These are phyloP conservation scores for Poecilia velifera DNA, from an alignment of 2,797 vertebrate species.

Conservation along the genomic window DNA sequence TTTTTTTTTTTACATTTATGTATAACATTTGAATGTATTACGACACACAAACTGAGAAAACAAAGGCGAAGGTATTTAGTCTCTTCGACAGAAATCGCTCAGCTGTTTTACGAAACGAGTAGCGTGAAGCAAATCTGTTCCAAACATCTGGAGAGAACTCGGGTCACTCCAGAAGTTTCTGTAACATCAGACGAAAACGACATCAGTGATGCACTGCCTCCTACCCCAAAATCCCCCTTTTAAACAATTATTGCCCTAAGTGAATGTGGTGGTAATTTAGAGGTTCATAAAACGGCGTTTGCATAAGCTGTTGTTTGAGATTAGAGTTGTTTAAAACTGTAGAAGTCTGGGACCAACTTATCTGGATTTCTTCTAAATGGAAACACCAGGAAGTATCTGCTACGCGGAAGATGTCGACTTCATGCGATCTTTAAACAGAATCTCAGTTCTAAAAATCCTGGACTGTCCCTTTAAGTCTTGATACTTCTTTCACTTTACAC, in stretches of 20 bases:
- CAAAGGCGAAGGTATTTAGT: neutral
- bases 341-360: neutral
- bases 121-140: neutral
- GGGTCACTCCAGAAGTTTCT: neutral
- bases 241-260: neutral
- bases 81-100: neutral
- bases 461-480: conserved; percentile 52
- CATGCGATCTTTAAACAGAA: neutral
- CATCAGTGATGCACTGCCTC: neutral
- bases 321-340: neutral
- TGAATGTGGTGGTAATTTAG: neutral
- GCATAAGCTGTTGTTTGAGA: neutral
- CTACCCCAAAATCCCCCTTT: neutral
- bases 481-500: conserved; percentile 66
- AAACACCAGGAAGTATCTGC: neutral
- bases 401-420: neutral
- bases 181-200: neutral
- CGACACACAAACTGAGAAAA: neutral
- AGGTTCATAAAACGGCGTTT: neutral
- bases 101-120: neutral
- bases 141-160: neutral
- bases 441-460: neutral
- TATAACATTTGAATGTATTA: neutral
- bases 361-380: neutral
- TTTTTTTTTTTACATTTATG: too few relatives aligned